These are phyloP conservation scores for Melopsittacus undulatus DNA, from an alignment of 2,797 vertebrate genomes.

Conservation along the genomic window DNA sequence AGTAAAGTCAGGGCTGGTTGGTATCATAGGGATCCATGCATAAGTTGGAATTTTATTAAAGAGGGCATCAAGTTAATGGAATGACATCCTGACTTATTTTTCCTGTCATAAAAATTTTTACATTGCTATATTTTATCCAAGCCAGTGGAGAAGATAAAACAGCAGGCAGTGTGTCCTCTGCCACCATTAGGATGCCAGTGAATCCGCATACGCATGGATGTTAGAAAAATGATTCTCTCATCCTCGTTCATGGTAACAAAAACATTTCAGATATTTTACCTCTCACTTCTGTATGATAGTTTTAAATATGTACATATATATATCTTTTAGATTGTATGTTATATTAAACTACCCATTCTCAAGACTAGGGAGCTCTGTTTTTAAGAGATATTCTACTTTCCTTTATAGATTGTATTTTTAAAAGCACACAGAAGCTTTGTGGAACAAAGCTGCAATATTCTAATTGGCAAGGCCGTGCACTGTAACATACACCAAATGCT, in stretches of 20 bases:
- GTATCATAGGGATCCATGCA: background rate
- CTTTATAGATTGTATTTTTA: background rate
- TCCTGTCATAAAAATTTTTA: background rate
- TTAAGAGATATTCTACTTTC: constrained; percentile 23
- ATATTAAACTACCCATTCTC: background rate
- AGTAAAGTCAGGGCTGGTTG: background rate
- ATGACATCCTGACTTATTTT: background rate
- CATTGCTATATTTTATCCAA: background rate
- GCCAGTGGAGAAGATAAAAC: background rate
- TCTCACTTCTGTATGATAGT: background rate
- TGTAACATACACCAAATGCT: background rate
- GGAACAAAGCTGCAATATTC: background rate
- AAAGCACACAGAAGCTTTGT: background rate
- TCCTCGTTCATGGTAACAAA: background rate
- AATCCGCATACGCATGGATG: background rate
- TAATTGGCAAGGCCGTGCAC: background rate
- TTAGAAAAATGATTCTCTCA: constrained; percentile 13
- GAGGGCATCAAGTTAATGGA: background rate
- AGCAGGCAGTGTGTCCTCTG: background rate
- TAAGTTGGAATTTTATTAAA: background rate
- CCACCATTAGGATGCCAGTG: background rate
- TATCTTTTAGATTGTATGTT: background rate
- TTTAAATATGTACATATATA: background rate
- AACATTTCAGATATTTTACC: background rate
- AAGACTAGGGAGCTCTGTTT: background rate